Base-by-base conservation (phyloP, 1,140 invertebrate species). In the Drosophila nebulosa region DNA sequence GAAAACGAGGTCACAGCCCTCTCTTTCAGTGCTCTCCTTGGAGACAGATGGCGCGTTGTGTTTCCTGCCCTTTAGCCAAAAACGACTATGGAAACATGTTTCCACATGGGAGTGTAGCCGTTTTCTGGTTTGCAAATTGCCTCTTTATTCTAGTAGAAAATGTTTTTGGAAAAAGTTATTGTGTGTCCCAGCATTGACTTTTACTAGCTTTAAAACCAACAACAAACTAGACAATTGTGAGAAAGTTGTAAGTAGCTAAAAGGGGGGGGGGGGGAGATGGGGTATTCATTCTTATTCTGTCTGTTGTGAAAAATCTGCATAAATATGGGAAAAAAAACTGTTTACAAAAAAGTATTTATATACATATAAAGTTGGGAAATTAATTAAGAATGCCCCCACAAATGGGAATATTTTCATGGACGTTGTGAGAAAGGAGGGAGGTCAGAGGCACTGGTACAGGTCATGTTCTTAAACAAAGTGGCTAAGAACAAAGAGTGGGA, bases 201-300 rank as follows among this genome's bases (percentile, higher is more conserved):
- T 32, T 32, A 32, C 30, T 32, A 32, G 30, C 4, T 4, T 24
- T n/a, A n/a, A 3, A 12, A 16, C 10, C 35, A 10, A 36, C 10
- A 10, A 36, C 16, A 46, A 46, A 27, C 46, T 32, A 51, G 57
- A 80, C 78, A 79, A 79, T 80, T 61, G 56, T 79, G 78, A 60
- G 78, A 78, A 74, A 67, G 36, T 59, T 21, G 39, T 32, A 32
- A 32, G 30, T 32, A 12, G 27, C 27, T 30, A 30, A 30, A 30
- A 6, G 27, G n/a, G n/a, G n/a, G n/a, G n/a, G n/a, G n/a, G n/a
- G n/a, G n/a, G n/a, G n/a, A n/a, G 2, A 24, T 24, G 4, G 24
- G 2, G 6, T 46, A 27, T 55, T 68, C 35, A 72, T 58, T 78
- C 75, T 71, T 62, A 46, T 46, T 46, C 62, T 59, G 65, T 56